Conservation (phyloP, 2,113 vertebrate species). For the Phyllopteryx taeniolatus region DNA sequence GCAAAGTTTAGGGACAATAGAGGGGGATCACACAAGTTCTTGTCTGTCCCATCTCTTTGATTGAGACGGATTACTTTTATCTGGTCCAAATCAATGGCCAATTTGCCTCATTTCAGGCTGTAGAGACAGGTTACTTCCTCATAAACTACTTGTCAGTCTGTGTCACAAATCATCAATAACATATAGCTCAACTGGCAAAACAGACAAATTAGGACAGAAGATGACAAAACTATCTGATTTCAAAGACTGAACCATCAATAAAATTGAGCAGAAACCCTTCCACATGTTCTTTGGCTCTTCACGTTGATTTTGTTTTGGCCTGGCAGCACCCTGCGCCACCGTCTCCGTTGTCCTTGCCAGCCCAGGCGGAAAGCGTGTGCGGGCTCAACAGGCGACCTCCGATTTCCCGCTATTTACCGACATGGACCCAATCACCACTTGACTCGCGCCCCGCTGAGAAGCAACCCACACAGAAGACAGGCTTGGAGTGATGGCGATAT, state of each 20-base stretch:
- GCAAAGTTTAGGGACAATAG: neutral
- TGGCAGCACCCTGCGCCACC: neutral
- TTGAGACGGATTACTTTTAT: neutral
- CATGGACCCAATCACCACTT: slow-evolving; percentile 73
- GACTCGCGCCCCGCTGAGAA: slow-evolving; percentile 54
- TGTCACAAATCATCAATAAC: neutral
- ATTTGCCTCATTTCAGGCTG: neutral
- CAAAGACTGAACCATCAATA: slow-evolving; percentile 18
- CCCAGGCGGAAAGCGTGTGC: slow-evolving; percentile 35
- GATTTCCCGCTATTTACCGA: slow-evolving; percentile 61
- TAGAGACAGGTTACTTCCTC: neutral
- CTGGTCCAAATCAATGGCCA: neutral
- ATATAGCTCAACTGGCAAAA: neutral
- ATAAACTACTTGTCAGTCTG: no score
- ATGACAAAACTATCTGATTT: neutral
- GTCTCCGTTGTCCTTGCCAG: slow-evolving; percentile 44
- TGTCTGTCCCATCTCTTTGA: neutral
- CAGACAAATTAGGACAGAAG: neutral
- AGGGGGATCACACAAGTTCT: neutral
- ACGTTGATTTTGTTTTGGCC: slow-evolving; percentile 35
- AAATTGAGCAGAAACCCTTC: slow-evolving; percentile 19
- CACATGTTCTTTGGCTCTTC: slow-evolving; percentile 19
- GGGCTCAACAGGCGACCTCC: slow-evolving; percentile 41
- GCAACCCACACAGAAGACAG: slow-evolving; percentile 52
- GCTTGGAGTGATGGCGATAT: slow-evolving; percentile 42